phyloP scores from a whole-genome alignment of 2,888 invertebrate species.

The Cryptophagus acutangulus region DNA sequence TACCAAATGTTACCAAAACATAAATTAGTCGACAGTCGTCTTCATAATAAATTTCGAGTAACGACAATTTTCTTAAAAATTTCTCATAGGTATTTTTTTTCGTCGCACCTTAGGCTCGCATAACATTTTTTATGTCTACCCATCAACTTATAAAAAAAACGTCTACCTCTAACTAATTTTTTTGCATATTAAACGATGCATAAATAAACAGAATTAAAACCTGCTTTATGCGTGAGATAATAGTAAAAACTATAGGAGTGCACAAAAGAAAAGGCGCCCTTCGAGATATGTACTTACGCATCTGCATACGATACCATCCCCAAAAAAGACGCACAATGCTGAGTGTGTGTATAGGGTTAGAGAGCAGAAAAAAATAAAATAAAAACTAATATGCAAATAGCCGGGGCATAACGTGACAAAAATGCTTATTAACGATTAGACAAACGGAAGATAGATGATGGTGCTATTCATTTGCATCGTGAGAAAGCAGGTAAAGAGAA shows the following conservation, averaged over 20 bases:
- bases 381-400: conserved; percentile 24
- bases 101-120: too few relatives aligned
- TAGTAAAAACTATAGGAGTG: conserved; percentile 24
- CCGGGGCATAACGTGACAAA: conserved; percentile 31
- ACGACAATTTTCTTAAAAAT: too few relatives aligned
- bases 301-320: not conserved
- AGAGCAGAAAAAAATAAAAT: too few relatives aligned
- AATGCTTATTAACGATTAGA: conserved; percentile 36
- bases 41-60: too few relatives aligned
- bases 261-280: conserved; percentile 5
- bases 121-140: too few relatives aligned
- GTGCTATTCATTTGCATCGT: conserved; percentile 18
- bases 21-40: too few relatives aligned
- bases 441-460: conserved; percentile 31
- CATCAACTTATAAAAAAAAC: too few relatives aligned
- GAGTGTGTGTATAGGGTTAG: conserved; percentile 19
- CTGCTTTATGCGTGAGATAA: conserved; percentile 30
- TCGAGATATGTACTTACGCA: not conserved
- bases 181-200: conserved; percentile 15
- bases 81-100: too few relatives aligned
- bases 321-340: conserved; percentile 19
- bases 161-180: conserved; percentile 14
- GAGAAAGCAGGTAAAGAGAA: conserved; percentile 24
- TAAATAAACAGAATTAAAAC: conserved; percentile 33
- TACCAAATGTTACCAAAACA: too few relatives aligned